Evolutionary conservation across 2,113 vertebrate genomes (phyloP).

Genomic region (Orcinus orca): DNA sequence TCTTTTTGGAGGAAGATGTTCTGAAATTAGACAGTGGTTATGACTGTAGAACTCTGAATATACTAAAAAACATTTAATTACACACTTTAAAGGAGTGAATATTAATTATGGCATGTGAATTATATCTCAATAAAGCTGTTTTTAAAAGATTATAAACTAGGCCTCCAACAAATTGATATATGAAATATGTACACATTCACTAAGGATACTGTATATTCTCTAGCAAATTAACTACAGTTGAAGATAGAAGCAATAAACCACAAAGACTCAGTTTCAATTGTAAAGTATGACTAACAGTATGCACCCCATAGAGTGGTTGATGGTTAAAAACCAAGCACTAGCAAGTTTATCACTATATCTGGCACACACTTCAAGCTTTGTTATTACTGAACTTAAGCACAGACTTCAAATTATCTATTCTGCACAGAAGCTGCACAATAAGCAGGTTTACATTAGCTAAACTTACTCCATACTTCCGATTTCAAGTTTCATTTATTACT

Average conservation of each 20-base stretch:
- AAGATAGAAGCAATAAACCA: not conserved
- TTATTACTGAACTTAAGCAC: not conserved
- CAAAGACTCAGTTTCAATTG: not conserved
- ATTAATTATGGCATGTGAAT: not conserved
- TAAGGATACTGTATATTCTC: not conserved
- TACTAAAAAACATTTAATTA: not conserved
- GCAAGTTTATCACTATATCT: not conserved
- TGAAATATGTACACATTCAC: not conserved
- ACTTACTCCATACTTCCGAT: not conserved
- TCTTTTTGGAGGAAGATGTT: not conserved
- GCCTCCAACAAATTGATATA: not conserved
- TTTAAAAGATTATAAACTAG: not conserved
- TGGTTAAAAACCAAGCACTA: not conserved
- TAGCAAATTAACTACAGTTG: not conserved
- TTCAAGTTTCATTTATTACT: not conserved
- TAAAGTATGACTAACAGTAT: not conserved
- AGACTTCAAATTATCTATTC: not conserved
- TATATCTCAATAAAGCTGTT: not conserved
- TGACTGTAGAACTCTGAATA: not conserved
- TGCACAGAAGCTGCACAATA: not conserved
- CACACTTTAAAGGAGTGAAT: not conserved
- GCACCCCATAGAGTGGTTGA: not conserved
- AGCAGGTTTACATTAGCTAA: not conserved
- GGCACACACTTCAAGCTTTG: not conserved
- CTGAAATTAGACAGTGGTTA: not conserved